These are phyloP conservation scores for Hemiscyllium ocellatum DNA, from an alignment of 2,113 vertebrate genomes.

Conservation along the genomic window DNA sequence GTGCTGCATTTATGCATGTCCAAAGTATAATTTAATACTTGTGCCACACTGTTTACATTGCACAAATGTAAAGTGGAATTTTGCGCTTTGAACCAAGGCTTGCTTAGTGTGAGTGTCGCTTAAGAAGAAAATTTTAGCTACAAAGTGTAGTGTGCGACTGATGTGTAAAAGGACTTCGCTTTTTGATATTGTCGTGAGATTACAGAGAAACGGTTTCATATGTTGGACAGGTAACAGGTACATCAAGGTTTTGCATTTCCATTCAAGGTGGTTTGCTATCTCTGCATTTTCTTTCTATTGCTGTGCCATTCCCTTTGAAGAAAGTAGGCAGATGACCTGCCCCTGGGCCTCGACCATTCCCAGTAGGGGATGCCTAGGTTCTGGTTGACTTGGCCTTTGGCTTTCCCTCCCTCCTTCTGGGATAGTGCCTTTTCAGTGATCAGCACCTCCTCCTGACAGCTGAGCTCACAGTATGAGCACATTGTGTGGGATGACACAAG, in stretches of 20 bases:
- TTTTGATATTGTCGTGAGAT: neutral
- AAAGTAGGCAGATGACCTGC: neutral
- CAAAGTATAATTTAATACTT: neutral
- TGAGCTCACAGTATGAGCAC: slow-evolving; percentile 5
- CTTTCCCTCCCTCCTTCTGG: slow-evolving; percentile 3
- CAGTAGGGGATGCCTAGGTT: neutral
- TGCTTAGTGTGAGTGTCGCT: neutral
- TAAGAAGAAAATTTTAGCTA: neutral
- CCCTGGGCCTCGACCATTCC: neutral
- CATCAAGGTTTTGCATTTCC: neutral
- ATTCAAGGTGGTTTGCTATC: neutral
- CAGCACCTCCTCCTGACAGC: slow-evolving; percentile 16
- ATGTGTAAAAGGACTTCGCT: neutral
- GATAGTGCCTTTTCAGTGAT: neutral
- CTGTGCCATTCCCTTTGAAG: neutral
- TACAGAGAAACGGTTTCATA: neutral
- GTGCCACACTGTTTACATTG: neutral
- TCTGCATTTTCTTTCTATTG: neutral
- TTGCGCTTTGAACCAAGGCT: neutral
- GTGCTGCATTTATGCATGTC: neutral
- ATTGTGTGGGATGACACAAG: neutral
- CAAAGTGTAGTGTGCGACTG: neutral
- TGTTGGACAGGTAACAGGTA: neutral
- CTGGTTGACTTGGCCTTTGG: neutral
- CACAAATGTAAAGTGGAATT: neutral